phyloP scores from a whole-genome alignment of 2,113 vertebrate species.

The Albula goreensis region DNA sequence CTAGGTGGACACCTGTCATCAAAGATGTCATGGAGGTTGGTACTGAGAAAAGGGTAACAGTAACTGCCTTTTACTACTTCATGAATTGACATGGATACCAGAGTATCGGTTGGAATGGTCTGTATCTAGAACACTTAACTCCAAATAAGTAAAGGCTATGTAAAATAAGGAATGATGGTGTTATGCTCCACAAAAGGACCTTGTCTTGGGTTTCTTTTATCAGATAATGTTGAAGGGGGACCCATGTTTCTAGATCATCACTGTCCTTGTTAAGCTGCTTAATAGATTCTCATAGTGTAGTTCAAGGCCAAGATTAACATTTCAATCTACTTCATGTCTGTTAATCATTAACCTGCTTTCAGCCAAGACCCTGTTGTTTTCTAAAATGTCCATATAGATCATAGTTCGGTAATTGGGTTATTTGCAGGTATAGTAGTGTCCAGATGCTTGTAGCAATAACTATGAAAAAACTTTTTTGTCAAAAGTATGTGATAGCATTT shows the following conservation, averaged over 20 bases:
- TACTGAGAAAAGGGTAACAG: background rate
- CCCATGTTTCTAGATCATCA: background rate
- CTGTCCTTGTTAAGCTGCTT: background rate
- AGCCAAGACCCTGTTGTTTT: background rate
- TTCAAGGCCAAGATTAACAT: background rate
- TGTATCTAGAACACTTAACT: conserved; percentile 26
- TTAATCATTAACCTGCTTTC: background rate
- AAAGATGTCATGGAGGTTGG: conserved; percentile 96
- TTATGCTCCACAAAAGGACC: conserved; percentile 20
- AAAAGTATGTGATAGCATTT: background rate
- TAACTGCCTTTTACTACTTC: background rate
- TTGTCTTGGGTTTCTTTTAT: conserved; percentile 28
- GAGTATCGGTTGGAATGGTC: background rate
- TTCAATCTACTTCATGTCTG: background rate
- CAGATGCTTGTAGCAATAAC: background rate
- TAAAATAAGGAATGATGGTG: background rate
- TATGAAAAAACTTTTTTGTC: background rate
- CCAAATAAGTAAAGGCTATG: conserved; percentile 14
- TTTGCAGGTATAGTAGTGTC: background rate
- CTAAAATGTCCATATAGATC: background rate
- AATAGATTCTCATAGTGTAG: background rate
- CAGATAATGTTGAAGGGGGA: background rate
- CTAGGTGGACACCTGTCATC: conserved; percentile 91
- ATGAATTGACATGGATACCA: conserved; percentile 26
- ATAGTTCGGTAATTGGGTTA: background rate